Evolutionary conservation across 2,797 vertebrate genomes (phyloP).

Genomic region (Tadarida brasiliensis): DNA sequence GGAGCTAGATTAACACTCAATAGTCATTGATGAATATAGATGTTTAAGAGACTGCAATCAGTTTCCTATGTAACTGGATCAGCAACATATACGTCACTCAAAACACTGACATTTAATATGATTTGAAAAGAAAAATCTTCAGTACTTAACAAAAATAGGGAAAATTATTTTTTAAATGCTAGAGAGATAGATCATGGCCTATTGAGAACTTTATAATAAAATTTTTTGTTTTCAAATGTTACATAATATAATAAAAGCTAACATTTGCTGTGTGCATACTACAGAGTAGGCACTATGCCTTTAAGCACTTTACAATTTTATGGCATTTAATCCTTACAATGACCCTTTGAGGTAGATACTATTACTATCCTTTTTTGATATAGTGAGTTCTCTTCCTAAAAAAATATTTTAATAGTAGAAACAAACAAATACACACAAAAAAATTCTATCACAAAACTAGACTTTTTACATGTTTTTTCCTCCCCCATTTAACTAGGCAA

Average conservation of each 20-base stretch:
- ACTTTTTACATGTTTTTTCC: background rate
- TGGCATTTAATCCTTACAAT: background rate
- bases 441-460: background rate
- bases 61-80: background rate
- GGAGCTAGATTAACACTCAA: background rate
- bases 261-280: background rate
- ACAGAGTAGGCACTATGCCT: background rate
- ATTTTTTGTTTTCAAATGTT: constrained; percentile 10
- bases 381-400: background rate
- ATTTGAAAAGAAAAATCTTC: constrained; percentile 22
- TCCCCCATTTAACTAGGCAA: background rate
- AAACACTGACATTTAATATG: background rate
- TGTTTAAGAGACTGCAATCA: background rate
- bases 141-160: background rate
- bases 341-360: background rate
- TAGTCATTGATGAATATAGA: background rate
- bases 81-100: background rate
- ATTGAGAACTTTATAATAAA: background rate
- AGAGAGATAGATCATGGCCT: background rate
- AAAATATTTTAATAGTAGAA: background rate
- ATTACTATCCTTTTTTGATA: background rate
- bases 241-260: background rate
- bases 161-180: constrained; percentile 26
- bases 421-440: background rate
- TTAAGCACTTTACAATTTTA: constrained; percentile 18